phyloP scores from a whole-genome alignment of 2,888 invertebrate genomes.

The Pheosia tremula region DNA sequence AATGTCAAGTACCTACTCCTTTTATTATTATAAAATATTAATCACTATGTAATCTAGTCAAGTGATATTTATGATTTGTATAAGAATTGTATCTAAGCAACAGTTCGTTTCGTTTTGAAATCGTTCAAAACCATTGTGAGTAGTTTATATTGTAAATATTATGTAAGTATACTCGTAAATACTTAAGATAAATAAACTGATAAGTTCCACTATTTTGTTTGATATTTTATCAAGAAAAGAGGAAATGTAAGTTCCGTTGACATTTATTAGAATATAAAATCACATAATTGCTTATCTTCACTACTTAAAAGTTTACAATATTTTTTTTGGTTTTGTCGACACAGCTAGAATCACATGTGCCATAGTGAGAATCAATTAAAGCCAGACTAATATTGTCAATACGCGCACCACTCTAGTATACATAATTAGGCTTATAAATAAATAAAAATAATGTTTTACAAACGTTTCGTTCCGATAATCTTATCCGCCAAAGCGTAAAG shows the following conservation, averaged over 20 bases:
- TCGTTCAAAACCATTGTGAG: constrained; percentile 1
- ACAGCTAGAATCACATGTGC: neutral
- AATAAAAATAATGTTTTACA: constrained; percentile 40
- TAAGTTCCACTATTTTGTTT: constrained; percentile 34
- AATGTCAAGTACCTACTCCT: constrained; percentile 25
- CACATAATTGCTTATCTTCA: constrained; percentile 52
- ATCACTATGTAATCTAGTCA: constrained; percentile 42
- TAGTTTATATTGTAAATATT: neutral
- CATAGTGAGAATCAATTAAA: constrained; percentile 1
- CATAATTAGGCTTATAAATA: constrained; percentile 39
- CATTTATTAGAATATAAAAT: constrained; percentile 59
- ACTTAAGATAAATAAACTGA: constrained; percentile 36
- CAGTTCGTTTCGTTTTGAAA: constrained; percentile 5
- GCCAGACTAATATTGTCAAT: constrained; percentile 18
- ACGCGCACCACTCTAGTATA: constrained; percentile 21
- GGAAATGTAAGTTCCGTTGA: constrained; percentile 20
- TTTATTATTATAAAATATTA: constrained; percentile 20
- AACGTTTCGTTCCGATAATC: constrained; percentile 83
- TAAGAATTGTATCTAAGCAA: constrained; percentile 11
- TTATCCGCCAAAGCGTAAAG: constrained; percentile 87
- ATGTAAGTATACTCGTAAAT: constrained; percentile 1
- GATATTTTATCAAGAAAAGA: constrained; percentile 4
- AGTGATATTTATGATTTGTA: constrained; percentile 23
- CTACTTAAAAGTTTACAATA: constrained; percentile 52
- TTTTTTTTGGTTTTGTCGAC: constrained; percentile 27